Conservation (phyloP, 30 jellyfish, hydroid and myxozoan genomes). For the Aurelia aurita region DNA sequence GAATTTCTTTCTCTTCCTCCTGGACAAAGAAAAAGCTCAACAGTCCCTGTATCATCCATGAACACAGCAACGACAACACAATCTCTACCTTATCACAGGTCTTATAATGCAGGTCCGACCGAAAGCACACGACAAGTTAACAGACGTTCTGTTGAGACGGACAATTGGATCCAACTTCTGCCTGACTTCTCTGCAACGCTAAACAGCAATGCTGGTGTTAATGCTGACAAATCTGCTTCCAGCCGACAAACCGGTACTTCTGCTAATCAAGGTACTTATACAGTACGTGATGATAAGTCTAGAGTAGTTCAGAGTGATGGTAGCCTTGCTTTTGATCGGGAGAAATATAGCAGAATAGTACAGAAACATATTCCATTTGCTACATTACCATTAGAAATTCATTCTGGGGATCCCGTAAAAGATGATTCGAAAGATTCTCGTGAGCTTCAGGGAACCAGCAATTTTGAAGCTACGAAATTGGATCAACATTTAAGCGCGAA, state of each 20-base stretch:
- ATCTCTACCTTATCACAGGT: neutral
- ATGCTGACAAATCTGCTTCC: neutral
- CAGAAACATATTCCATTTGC: constrained; percentile 1
- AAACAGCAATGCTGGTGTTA: neutral
- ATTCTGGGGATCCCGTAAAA: neutral
- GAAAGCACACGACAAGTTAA: neutral
- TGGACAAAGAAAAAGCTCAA: neutral
- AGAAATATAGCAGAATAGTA: constrained; percentile 16
- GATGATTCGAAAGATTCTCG: too few relatives aligned
- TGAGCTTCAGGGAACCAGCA: too few relatives aligned
- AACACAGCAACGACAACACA: neutral
- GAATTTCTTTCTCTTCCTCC: constrained; percentile 47
- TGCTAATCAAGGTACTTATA: too few relatives aligned
- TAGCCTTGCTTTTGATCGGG: constrained; percentile 11
- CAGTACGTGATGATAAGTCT: too few relatives aligned
- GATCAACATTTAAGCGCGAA: neutral
- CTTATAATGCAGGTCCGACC: too few relatives aligned
- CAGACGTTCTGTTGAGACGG: neutral
- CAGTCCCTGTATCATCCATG: neutral
- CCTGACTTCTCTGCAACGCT: neutral
- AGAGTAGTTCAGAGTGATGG: neutral
- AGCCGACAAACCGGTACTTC: neutral
- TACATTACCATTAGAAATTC: neutral
- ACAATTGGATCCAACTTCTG: constrained; percentile 1
- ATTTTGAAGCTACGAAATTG: too few relatives aligned